Percentiles rank a stretch among this genome's conserved stretches.
Conservation (phyloP, 2,888 invertebrate genomes). For the Andrena praecox region DNA sequence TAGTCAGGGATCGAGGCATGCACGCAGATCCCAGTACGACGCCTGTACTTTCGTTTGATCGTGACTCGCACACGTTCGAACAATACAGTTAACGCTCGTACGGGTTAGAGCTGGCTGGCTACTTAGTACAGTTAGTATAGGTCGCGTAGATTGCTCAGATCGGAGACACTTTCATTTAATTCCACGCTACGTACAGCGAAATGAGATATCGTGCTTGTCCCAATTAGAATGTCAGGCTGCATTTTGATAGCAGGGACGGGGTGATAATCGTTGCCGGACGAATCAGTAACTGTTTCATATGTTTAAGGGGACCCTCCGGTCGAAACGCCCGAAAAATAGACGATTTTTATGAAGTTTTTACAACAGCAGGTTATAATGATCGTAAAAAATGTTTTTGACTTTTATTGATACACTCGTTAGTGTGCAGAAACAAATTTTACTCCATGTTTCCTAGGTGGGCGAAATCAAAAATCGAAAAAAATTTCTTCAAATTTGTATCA, state of each 20-base stretch:
- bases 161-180: conserved; percentile 49
- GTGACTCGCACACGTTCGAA: conserved; percentile 8
- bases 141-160: conserved; percentile 18
- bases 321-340: too few species aligned
- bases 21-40: not conserved
- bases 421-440: too few species aligned
- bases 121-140: conserved; percentile 10
- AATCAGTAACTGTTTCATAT: not conserved
- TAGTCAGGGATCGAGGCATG: not conserved
- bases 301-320: not conserved
- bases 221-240: conserved; percentile 42
- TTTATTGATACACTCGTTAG: too few species aligned
- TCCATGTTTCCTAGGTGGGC: too few species aligned
- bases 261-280: conserved; percentile 24
- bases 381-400: too few species aligned
- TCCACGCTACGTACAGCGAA: conserved; percentile 20
- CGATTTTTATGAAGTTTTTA: too few species aligned
- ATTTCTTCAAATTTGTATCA: too few species aligned
- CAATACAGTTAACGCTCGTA: conserved; percentile 4
- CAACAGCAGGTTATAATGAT: not conserved
- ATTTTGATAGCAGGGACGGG: conserved; percentile 24
- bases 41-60: conserved; percentile 19
- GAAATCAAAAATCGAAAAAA: too few species aligned
- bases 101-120: conserved; percentile 1
- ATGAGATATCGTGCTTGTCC: conserved; percentile 33